Conservation (phyloP, 2,797 vertebrate genomes). For the Oryzias sinensis region DNA sequence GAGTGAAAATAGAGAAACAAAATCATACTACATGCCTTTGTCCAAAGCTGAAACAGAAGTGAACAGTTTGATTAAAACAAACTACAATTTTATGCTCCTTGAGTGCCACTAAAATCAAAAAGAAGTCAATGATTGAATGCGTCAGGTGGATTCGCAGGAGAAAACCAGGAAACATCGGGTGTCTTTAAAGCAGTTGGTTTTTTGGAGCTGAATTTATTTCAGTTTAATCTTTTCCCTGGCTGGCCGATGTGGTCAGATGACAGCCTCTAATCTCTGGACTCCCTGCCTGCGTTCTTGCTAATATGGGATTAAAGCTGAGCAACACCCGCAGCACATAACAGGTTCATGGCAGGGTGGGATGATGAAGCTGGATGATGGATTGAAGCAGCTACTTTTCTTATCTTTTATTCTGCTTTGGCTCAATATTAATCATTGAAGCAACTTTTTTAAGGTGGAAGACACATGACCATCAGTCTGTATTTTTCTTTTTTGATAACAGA, state of each 20-base stretch:
- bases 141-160: neutral
- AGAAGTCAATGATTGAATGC: too few relatives aligned
- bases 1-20: slow-evolving; percentile 24
- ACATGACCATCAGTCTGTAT: neutral
- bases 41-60: slow-evolving; percentile 2
- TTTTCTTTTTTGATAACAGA: too few relatives aligned
- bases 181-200: slow-evolving; percentile 34
- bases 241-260: slow-evolving; percentile 57
- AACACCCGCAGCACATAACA: slow-evolving; percentile 30
- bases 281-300: slow-evolving; percentile 43
- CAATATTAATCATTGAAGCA: neutral
- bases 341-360: slow-evolving; percentile 23
- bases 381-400: neutral
- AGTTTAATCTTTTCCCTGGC: slow-evolving; percentile 55
- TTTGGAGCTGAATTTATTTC: slow-evolving; percentile 51
- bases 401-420: neutral
- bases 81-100: too few relatives aligned
- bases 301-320: slow-evolving; percentile 57
- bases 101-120: too few relatives aligned
- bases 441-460: too few relatives aligned
- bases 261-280: slow-evolving; percentile 61
- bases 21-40: slow-evolving; percentile 19
- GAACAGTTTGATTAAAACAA: slow-evolving; percentile 16
- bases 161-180: neutral
- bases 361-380: slow-evolving; percentile 8